A percentile compares a stretch with the other conserved stretches of the same genome.
Conservation (phyloP, 2,797 vertebrate species). For the Ptychobarbus kaznakovi region DNA sequence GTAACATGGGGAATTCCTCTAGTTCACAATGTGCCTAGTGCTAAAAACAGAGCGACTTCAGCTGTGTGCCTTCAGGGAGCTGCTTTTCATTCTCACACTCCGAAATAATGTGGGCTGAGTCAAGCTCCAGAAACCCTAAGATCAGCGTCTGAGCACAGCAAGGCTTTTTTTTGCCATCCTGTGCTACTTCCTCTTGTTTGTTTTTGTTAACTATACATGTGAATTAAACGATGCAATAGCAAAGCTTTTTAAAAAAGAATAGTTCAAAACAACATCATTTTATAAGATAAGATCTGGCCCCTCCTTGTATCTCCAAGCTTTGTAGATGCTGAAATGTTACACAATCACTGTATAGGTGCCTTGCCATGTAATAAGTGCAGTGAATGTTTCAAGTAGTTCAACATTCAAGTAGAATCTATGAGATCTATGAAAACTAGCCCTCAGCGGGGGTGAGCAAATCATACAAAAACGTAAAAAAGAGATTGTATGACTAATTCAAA, state of each 20-base stretch:
- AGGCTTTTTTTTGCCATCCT: slow-evolving; percentile 23
- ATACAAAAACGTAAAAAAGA: neutral
- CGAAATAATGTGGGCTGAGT: slow-evolving; percentile 8
- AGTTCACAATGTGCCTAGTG: slow-evolving; percentile 14
- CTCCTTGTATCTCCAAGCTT: neutral
- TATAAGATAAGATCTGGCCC: neutral
- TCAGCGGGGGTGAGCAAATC: neutral
- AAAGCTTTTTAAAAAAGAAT: neutral
- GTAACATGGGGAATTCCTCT: slow-evolving; percentile 62
- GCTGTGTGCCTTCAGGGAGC: slow-evolving; percentile 52
- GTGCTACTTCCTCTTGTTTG: slow-evolving; percentile 38
- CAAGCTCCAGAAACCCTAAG: slow-evolving; percentile 15
- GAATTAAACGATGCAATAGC: neutral
- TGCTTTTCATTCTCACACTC: slow-evolving; percentile 72
- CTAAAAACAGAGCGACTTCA: slow-evolving; percentile 62
- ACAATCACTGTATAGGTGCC: neutral
- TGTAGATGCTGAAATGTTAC: neutral
- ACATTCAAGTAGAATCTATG: too few relatives aligned
- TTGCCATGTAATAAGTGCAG: neutral
- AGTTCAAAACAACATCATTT: neutral
- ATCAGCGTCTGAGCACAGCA: neutral
- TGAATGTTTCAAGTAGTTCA: neutral
- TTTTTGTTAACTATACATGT: neutral
- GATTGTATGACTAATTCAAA: neutral
- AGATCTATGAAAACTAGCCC: neutral